Evolutionary conservation across 2,888 invertebrate species (phyloP), one percentile per base, ranked within the genome.

Genomic region (Itoplectis maculator): DNA sequence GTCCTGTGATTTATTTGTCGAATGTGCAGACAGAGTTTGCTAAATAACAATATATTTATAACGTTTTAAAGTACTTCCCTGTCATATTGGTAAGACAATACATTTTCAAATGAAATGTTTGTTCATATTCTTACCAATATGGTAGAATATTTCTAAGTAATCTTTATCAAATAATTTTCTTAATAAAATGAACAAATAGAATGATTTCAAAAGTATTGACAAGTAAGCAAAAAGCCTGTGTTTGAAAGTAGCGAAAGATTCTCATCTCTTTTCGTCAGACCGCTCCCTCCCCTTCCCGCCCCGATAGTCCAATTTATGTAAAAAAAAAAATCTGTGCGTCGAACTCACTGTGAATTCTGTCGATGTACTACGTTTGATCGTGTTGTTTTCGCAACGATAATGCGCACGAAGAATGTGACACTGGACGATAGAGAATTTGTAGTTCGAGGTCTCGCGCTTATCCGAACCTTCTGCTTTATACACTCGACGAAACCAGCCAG

Each of bases 401-500:
- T 40, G 11, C 18, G 70, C 40, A 56, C 42, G 54, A 40, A 23
- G 42, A 23, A 56, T 70, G 54, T 56, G 20, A 56, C 54, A 70
- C 54, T 66, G 37, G 42, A 13, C 11, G 15, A 11, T 29, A 23
- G 20, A 20, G 18, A 63, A 63, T 65, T 65, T n/a, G 45, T 65
- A 23, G 65, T 40, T 45, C 15, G 37, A 37, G 18, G 9, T 61
- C 23, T 42, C 20, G 45, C 13, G 35, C 13, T 20, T 20, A 42
- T 5, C 65, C 6, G 23, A 18, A 42, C 45, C 11, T 65, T 45
- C 18, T 65, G 23, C 20, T 42, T 65, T 66, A 66, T 40, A 45
- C 18, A 65, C 54, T 45, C 63, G 63, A 74, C 29, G 29, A 72
- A 78, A 70, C 7, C 18, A 68, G 54, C 59, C 75, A 68, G 79